phyloP scores from a whole-genome alignment of 2,888 invertebrate genomes.

The Perdita meconis region DNA sequence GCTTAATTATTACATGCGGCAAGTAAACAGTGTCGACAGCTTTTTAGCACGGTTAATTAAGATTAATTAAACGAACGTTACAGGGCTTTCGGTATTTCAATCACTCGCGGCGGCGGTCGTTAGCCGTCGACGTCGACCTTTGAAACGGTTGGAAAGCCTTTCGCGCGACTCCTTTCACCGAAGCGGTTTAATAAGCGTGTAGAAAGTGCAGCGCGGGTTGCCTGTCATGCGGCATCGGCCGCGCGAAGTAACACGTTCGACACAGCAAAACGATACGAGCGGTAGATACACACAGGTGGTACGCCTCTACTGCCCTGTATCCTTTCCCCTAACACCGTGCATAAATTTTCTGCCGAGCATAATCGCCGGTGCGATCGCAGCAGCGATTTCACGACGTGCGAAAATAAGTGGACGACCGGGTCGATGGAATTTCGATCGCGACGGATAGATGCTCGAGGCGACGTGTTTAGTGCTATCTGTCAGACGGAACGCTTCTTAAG shows the following conservation, averaged over 20 bases:
- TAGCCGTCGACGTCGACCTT: constrained; percentile 52
- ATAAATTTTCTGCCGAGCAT: constrained; percentile 29
- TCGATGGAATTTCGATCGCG: constrained; percentile 37
- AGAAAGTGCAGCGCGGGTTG: constrained; percentile 50
- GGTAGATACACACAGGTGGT: constrained; percentile 20
- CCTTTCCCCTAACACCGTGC: constrained; percentile 10
- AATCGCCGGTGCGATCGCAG: constrained; percentile 62
- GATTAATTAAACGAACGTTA: constrained; percentile 50
- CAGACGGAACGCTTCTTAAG: neutral
- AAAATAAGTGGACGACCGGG: constrained; percentile 24
- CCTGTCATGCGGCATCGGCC: constrained; percentile 48
- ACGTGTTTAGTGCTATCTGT: neutral
- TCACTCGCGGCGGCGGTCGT: constrained; percentile 37
- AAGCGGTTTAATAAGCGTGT: constrained; percentile 59
- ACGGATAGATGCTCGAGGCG: constrained; percentile 9
- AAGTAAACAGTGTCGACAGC: constrained; percentile 10
- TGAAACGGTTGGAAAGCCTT: constrained; percentile 51
- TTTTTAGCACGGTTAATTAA: constrained; percentile 46
- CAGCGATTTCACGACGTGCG: constrained; percentile 47
- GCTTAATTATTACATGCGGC: constrained; percentile 24
- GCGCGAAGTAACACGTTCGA: constrained; percentile 34
- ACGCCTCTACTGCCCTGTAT: constrained; percentile 20
- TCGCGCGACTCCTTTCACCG: constrained; percentile 56
- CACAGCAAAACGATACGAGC: constrained; percentile 41
- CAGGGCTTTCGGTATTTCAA: constrained; percentile 28